Conservation (phyloP, 2,113 vertebrate genomes). For the Elaphurus davidianus region DNA sequence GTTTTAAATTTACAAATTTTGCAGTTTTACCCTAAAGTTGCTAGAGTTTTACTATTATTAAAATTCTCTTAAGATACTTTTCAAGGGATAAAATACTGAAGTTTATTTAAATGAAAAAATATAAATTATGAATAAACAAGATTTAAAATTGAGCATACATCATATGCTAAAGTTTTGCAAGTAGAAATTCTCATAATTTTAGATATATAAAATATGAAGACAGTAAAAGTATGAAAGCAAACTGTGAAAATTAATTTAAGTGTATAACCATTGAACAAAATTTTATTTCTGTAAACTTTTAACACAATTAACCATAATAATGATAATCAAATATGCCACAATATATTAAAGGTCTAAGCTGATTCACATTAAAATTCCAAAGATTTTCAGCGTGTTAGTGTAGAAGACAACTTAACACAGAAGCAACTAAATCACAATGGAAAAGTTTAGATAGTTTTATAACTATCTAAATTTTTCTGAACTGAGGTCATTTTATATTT, state of each 20-base stretch:
- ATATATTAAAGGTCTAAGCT: background rate
- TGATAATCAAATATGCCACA: background rate
- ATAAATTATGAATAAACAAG: background rate
- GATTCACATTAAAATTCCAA: constrained; percentile 17
- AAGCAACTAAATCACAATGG: background rate
- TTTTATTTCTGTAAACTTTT: background rate
- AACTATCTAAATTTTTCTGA: background rate
- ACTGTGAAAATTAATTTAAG: constrained; percentile 12
- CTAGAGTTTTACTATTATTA: background rate
- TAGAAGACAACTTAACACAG: background rate
- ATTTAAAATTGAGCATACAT: background rate
- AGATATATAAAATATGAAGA: background rate
- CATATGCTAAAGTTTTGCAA: background rate
- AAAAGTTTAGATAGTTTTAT: background rate
- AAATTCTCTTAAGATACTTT: background rate
- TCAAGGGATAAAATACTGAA: background rate
- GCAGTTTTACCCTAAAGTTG: background rate
- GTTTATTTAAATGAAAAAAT: constrained; percentile 1
- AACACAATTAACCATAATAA: background rate
- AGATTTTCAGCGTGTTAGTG: background rate
- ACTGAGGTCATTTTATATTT: background rate
- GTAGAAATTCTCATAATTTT: background rate
- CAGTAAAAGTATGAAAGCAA: background rate
- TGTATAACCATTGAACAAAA: background rate
- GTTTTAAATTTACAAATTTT: background rate